phyloP scores from a whole-genome alignment of 2,888 invertebrate species.

The Diarsia brunnea region DNA sequence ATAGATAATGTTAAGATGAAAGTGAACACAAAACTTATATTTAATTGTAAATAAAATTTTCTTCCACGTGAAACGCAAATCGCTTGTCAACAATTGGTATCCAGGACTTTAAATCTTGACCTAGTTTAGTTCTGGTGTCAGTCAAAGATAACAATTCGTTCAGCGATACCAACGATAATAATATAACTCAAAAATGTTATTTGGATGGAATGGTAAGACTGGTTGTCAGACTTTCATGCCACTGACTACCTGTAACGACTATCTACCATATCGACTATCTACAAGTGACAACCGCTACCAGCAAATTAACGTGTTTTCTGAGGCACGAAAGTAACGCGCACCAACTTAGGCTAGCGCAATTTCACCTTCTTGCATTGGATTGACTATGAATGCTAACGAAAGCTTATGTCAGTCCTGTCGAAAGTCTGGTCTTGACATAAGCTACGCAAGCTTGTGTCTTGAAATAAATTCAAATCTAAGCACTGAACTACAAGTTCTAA shows the following conservation, averaged over 20 bases:
- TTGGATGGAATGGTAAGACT: background rate
- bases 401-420: background rate
- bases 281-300: background rate
- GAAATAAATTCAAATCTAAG: background rate
- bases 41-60: background rate
- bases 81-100: background rate
- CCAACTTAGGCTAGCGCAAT: background rate
- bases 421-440: background rate
- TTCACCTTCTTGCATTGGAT: background rate
- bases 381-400: background rate
- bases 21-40: background rate
- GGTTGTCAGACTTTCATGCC: background rate
- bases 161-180: background rate
- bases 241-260: background rate
- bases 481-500: background rate
- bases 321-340: background rate
- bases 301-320: background rate
- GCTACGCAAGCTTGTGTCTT: background rate
- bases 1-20: background rate
- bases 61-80: background rate
- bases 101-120: no score
- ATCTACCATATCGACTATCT: background rate
- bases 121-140: no score
- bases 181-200: background rate
- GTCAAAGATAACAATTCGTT: background rate